A percentile compares a stretch with the other conserved stretches of the same genome.
Conservation (phyloP, 2,888 invertebrate species). For the Halocaridina rubra region DNA sequence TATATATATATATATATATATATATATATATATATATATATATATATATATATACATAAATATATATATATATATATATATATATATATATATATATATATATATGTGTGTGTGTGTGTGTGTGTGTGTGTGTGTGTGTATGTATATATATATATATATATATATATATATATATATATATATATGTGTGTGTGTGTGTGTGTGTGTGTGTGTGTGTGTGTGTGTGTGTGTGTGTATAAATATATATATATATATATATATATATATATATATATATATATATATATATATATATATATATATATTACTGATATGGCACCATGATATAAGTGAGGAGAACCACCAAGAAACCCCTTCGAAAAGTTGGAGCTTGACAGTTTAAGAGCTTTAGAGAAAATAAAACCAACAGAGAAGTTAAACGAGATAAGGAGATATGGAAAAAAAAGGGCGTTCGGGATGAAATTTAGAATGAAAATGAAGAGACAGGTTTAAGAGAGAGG, state of each 20-base stretch:
- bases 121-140: neutral
- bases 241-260: neutral
- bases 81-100: neutral
- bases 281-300: neutral
- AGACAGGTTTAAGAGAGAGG: neutral
- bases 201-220: neutral
- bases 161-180: slow-evolving; percentile 6
- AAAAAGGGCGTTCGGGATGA: neutral
- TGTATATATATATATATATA: slow-evolving; percentile 2
- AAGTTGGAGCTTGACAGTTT: too few species aligned
- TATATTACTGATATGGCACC: neutral
- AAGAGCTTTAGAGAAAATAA: too few species aligned
- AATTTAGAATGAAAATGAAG: too few species aligned
- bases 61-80: neutral
- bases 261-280: slow-evolving; percentile 11
- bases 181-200: neutral
- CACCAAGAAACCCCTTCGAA: too few species aligned
- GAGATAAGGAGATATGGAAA: too few species aligned
- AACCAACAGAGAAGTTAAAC: too few species aligned
- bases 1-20: neutral
- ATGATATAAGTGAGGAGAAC: too few species aligned
- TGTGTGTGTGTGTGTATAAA: neutral
- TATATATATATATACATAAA: neutral
- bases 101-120: neutral
- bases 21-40: neutral